Evolutionary conservation across 2,113 vertebrate genomes (phyloP).

Genomic region (Motacilla tschutschensis): DNA sequence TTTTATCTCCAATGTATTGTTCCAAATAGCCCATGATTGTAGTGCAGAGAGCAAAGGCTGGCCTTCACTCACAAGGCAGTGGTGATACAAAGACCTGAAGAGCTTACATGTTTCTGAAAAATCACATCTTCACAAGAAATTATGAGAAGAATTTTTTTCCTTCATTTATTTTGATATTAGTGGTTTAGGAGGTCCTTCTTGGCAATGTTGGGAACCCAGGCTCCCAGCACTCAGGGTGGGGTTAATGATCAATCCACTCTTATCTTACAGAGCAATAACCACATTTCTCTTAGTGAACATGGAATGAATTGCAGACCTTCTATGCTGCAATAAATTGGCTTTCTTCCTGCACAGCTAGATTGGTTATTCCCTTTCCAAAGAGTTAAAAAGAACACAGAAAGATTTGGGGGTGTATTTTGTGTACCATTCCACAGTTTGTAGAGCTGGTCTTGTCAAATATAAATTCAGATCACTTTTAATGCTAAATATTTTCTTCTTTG

Average conservation of each 20-base stretch:
- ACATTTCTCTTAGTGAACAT: not conserved
- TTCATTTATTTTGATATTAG: not conserved
- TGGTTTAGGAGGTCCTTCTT: not conserved
- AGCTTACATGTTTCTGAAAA: not conserved
- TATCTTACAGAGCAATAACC: conserved; percentile 42
- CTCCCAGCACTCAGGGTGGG: not conserved
- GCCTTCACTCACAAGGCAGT: not conserved
- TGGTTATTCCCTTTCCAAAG: conserved; percentile 18
- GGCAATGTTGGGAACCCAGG: not conserved
- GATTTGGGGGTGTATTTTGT: not conserved
- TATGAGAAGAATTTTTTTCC: not conserved
- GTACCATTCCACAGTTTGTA: not conserved
- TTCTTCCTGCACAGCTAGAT: not conserved
- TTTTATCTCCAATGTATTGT: not conserved
- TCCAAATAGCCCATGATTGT: not conserved
- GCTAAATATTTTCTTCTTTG: not conserved
- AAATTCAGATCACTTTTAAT: not conserved
- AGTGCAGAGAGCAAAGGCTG: not conserved
- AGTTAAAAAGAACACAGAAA: not conserved
- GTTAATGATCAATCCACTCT: conserved; percentile 8
- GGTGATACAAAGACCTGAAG: not conserved
- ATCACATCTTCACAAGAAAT: not conserved
- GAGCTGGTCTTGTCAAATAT: not conserved
- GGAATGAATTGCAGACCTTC: conserved; percentile 8
- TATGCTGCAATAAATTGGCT: conserved; percentile 23